A percentile compares a stretch with the other conserved stretches of the same genome.
Evolutionary conservation across 2,113 vertebrate genomes (phyloP).

Genomic region (Nibea albiflora): DNA sequence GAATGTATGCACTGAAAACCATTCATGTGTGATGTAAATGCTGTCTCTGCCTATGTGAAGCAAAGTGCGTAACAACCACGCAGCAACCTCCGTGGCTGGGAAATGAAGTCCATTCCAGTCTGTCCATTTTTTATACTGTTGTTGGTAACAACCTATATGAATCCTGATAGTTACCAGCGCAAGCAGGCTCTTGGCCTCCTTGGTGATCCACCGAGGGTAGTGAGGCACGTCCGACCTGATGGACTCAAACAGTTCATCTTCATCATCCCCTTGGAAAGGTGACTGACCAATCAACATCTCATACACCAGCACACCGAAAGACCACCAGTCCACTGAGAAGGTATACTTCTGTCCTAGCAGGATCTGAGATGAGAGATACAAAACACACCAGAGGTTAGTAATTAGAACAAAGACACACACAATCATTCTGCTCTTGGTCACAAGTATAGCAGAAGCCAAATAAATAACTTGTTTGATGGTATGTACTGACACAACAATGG

Average conservation of each 20-base stretch:
- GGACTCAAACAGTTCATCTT: conserved; percentile 97
- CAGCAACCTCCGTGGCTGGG: no score
- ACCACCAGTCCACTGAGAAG: conserved; percentile 99
- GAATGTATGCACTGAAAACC: background rate
- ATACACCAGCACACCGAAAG: conserved; percentile 95
- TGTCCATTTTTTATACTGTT: no score
- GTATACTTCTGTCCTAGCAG: conserved; percentile 92
- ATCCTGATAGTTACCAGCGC: conserved; percentile 85
- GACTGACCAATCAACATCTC: conserved; percentile 99
- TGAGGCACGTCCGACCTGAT: conserved; percentile 92
- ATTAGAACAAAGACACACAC: background rate
- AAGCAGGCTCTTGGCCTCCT: conserved; percentile 91
- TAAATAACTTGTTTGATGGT: background rate
- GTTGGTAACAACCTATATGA: background rate
- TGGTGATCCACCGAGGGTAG: conserved; percentile 95
- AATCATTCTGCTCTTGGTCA: conserved; percentile 1
- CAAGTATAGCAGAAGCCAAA: background rate
- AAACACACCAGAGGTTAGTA: background rate
- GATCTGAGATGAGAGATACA: conserved; percentile 84
- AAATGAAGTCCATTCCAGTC: no score
- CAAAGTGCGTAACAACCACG: background rate
- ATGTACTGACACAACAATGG: background rate
- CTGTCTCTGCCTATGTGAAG: background rate
- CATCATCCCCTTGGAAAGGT: conserved; percentile 96
- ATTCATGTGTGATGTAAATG: background rate